A percentile compares a stretch with the other conserved stretches of the same genome.
phyloP scores from a whole-genome alignment of 2,113 vertebrate species.

The Vidua chalybeata region DNA sequence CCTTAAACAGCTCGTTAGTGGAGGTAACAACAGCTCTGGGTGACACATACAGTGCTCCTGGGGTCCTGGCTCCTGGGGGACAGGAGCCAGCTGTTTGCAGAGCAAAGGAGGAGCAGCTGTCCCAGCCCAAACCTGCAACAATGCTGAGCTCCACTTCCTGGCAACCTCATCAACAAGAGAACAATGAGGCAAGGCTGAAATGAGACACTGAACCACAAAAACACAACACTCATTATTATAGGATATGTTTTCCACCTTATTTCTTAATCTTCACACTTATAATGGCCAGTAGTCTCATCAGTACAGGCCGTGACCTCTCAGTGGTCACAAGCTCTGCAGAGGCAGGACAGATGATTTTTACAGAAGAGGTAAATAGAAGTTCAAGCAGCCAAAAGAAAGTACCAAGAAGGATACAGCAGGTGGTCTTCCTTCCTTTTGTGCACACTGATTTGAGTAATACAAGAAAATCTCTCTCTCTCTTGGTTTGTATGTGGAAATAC shows the following conservation, averaged over 20 bases:
- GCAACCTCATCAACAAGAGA: neutral
- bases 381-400: neutral
- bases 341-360: neutral
- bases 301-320: neutral
- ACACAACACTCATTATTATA: neutral
- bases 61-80: neutral
- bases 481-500: neutral
- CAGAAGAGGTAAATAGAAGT: neutral
- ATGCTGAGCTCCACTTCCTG: neutral
- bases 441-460: neutral
- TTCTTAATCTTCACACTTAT: neutral
- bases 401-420: neutral
- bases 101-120: neutral
- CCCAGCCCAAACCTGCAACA: neutral
- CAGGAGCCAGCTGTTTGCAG: neutral
- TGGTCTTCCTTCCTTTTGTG: neutral
- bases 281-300: neutral
- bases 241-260: neutral
- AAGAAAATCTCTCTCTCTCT: neutral
- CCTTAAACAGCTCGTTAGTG: neutral
- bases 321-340: neutral
- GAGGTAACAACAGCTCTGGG: constrained; percentile 13
- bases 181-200: neutral
- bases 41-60: neutral
- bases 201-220: neutral